Conservation (phyloP, 2,888 invertebrate species). For the Leucozona laternaria region DNA sequence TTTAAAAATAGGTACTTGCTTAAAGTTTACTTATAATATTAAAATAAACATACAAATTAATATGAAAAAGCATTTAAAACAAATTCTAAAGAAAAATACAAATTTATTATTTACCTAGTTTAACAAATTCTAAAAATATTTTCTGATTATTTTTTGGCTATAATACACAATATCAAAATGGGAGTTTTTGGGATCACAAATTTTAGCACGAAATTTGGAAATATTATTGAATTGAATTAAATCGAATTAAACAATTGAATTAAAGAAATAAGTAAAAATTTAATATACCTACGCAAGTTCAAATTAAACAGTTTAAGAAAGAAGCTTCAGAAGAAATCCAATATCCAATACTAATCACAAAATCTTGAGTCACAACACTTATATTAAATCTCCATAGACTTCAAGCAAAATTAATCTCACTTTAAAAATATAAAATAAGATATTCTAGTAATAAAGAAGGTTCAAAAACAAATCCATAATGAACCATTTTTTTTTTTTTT, state of each 20-base stretch:
- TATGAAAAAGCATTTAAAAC: too few species aligned
- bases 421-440: background rate
- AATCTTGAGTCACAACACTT: background rate
- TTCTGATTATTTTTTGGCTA: background rate
- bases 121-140: background rate
- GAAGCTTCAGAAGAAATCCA: background rate
- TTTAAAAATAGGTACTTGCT: too few species aligned
- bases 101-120: background rate
- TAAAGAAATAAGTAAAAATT: too few species aligned
- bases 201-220: background rate
- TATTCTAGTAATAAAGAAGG: background rate
- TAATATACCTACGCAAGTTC: too few species aligned
- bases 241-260: background rate
- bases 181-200: slow-evolving; percentile 21
- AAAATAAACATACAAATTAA: too few species aligned
- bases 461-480: slow-evolving; percentile 22
- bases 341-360: background rate
- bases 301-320: background rate
- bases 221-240: too few species aligned
- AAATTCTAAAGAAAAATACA: background rate
- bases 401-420: background rate
- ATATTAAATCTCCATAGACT: background rate
- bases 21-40: too few species aligned
- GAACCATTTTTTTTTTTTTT: background rate
- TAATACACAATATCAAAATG: slow-evolving; percentile 3